Conservation (phyloP, 2,797 vertebrate genomes). For the Sardinella longiceps region DNA sequence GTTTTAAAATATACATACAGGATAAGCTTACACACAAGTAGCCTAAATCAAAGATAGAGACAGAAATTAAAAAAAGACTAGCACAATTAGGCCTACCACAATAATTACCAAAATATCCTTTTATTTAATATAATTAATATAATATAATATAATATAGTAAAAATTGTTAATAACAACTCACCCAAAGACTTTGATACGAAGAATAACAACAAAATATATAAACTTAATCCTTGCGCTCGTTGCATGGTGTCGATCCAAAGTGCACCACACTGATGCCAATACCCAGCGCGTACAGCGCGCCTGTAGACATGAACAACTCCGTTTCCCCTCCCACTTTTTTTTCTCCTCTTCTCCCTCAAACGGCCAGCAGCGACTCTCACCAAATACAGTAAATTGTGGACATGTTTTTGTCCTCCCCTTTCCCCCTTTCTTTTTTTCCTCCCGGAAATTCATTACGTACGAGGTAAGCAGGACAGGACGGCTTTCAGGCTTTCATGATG, state of each 20-base stretch:
- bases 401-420: not conserved
- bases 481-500: constrained; percentile 3
- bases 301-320: not conserved
- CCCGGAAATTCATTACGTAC: not conserved
- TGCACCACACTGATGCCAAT: not conserved
- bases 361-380: not conserved
- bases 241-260: not conserved
- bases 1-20: not conserved
- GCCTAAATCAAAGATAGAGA: no score
- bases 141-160: not conserved
- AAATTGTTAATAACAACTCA: not conserved
- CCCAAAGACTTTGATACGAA: not conserved
- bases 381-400: constrained; percentile 25
- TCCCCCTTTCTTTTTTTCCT: not conserved
- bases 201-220: not conserved
- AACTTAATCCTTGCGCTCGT: not conserved
- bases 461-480: not conserved
- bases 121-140: not conserved
- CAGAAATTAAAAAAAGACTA: no score
- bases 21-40: no score
- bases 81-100: no score
- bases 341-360: not conserved
- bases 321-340: not conserved
- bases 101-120: no score
- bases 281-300: not conserved